Conservation (phyloP, 2,797 vertebrate genomes). For the Arrhamphus sclerolepis region DNA sequence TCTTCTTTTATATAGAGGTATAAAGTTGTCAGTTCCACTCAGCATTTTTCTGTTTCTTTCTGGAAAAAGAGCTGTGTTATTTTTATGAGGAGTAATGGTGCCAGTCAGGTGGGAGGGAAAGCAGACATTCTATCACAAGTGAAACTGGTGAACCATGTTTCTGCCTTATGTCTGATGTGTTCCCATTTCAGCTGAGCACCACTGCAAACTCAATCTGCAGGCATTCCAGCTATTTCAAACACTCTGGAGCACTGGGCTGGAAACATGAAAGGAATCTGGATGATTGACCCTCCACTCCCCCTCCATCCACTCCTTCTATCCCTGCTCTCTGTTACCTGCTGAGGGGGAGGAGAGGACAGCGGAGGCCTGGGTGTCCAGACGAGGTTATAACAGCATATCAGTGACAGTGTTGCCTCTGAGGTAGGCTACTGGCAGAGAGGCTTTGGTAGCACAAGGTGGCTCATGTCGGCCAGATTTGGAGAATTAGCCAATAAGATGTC, state of each 20-base stretch:
- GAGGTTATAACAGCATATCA: constrained; percentile 56
- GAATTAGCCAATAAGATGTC: constrained; percentile 18
- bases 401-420: constrained; percentile 49
- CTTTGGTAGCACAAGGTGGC: constrained; percentile 8
- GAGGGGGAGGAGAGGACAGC: constrained; percentile 64
- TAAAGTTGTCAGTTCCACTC: constrained; percentile 64
- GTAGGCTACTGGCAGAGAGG: constrained; percentile 40
- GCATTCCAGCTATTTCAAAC: constrained; percentile 75
- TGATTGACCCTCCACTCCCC: constrained; percentile 63
- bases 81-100: constrained; percentile 51
- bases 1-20: constrained; percentile 53
- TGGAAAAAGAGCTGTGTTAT: constrained; percentile 40
- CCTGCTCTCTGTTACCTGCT: constrained; percentile 69
- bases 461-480: constrained; percentile 15
- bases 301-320: constrained; percentile 43
- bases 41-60: constrained; percentile 38
- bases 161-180: constrained; percentile 9
- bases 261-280: constrained; percentile 78
- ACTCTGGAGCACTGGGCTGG: constrained; percentile 56
- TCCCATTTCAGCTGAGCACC: constrained; percentile 39
- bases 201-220: constrained; percentile 45
- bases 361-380: constrained; percentile 46
- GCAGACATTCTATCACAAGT: constrained; percentile 34
- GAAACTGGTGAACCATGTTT: constrained; percentile 19
- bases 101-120: constrained; percentile 61